Percentiles rank a stretch among this genome's conserved stretches.
These are phyloP conservation scores for Kryptolebias marmoratus DNA, from an alignment of 2,113 vertebrate genomes.

Conservation along the genomic window DNA sequence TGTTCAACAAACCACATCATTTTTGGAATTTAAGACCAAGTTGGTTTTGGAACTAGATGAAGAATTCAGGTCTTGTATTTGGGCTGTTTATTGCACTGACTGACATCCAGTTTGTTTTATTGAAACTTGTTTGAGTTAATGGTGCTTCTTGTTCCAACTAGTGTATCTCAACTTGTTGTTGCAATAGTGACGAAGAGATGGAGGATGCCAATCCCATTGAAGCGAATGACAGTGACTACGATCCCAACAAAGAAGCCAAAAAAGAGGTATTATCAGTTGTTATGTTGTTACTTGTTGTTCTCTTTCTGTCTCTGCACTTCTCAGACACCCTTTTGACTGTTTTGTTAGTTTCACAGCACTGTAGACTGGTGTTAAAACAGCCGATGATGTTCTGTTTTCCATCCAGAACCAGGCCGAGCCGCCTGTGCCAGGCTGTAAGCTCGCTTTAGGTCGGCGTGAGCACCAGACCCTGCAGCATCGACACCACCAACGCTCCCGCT, in stretches of 20 bases:
- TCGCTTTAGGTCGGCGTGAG: constrained; percentile 91
- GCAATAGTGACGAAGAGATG: constrained; percentile 90
- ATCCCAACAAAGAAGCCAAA: constrained; percentile 96
- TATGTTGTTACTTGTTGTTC: not conserved
- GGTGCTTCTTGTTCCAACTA: not conserved
- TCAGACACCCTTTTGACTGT: too few relatives aligned
- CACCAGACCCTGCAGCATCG: constrained; percentile 96
- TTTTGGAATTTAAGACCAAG: too few relatives aligned
- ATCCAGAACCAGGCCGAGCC: constrained; percentile 85
- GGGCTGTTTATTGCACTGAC: too few relatives aligned
- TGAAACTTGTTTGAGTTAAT: not conserved
- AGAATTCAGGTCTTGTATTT: too few relatives aligned
- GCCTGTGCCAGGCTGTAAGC: constrained; percentile 86
- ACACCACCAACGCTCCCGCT: constrained; percentile 95
- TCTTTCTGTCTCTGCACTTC: not conserved
- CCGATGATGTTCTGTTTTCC: not conserved
- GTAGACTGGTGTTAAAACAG: too few relatives aligned
- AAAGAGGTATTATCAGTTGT: constrained; percentile 87
- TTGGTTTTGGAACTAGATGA: too few relatives aligned
- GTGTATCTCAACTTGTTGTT: constrained; percentile 13
- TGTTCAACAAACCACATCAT: too few relatives aligned
- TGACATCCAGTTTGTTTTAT: not conserved
- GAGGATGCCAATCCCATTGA: constrained; percentile 92
- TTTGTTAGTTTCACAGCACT: too few relatives aligned
- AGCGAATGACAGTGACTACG: constrained; percentile 95